These are phyloP conservation scores for Gallirallus australis DNA, from an alignment of 2,797 vertebrate genomes.

Conservation along the genomic window DNA sequence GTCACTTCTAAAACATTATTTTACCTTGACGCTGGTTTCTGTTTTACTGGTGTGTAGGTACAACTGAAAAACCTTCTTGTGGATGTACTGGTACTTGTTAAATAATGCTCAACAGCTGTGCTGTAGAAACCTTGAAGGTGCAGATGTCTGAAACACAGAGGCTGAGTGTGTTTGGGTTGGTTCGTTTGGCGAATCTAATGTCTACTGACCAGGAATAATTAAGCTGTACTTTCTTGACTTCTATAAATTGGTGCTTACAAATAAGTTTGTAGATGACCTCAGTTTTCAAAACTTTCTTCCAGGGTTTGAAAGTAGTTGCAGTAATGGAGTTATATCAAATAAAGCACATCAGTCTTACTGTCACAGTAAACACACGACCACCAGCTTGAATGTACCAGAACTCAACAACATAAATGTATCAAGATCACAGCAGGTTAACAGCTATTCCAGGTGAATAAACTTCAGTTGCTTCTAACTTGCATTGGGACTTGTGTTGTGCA, in stretches of 20 bases:
- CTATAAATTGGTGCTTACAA: not conserved
- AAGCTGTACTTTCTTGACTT: not conserved
- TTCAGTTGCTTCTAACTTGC: not conserved
- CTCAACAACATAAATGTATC: constrained; percentile 92
- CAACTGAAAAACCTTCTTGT: not conserved
- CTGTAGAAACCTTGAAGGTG: not conserved
- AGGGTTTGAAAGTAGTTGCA: constrained; percentile 97
- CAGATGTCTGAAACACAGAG: not conserved
- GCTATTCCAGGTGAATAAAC: constrained; percentile 85
- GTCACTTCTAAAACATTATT: not conserved
- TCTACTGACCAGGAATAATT: not conserved
- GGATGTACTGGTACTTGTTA: not conserved
- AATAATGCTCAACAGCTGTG: not conserved
- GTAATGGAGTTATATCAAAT: constrained; percentile 94
- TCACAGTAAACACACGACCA: constrained; percentile 90
- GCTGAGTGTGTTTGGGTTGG: not conserved
- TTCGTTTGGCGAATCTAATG: not conserved
- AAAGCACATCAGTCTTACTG: constrained; percentile 91
- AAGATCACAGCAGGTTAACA: constrained; percentile 88
- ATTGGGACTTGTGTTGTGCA: not conserved
- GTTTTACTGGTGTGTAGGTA: not conserved
- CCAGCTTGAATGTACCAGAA: constrained; percentile 86
- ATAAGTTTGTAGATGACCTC: not conserved
- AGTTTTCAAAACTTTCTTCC: not conserved
- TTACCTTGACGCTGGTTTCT: not conserved